Evolutionary conservation across 2,113 vertebrate species (phyloP).

Genomic region (Ciconia maguari): DNA sequence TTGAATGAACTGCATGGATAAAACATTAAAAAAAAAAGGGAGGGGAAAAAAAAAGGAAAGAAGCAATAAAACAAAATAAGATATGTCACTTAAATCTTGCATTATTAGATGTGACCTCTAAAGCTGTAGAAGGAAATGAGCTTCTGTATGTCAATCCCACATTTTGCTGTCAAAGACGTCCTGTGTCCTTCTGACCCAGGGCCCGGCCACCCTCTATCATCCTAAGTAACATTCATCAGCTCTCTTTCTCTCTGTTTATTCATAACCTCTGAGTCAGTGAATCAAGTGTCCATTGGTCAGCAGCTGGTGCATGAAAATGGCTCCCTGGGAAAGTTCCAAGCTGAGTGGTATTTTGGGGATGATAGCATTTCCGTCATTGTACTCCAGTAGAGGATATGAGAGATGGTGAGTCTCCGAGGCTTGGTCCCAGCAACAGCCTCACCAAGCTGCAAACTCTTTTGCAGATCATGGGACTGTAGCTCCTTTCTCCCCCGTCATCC

Average conservation of each 20-base stretch:
- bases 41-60: not conserved
- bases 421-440: not conserved
- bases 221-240: not conserved
- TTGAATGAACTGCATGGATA: not conserved
- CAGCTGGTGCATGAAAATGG: not conserved
- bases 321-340: not conserved
- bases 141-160: not conserved
- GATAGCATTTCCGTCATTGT: not conserved
- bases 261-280: not conserved
- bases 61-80: not conserved
- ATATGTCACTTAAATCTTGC: not conserved
- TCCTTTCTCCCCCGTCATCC: not conserved
- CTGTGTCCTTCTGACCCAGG: not conserved
- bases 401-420: not conserved
- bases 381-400: not conserved
- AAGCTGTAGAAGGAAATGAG: not conserved
- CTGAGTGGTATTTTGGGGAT: not conserved
- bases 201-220: not conserved
- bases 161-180: not conserved
- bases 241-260: not conserved
- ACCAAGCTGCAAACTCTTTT: not conserved
- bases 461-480: not conserved
- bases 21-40: not conserved
- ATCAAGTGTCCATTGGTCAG: not conserved
- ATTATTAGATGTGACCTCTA: not conserved